Conservation (phyloP, 2,797 vertebrate species). For the Sebastes kiyomatsui region DNA sequence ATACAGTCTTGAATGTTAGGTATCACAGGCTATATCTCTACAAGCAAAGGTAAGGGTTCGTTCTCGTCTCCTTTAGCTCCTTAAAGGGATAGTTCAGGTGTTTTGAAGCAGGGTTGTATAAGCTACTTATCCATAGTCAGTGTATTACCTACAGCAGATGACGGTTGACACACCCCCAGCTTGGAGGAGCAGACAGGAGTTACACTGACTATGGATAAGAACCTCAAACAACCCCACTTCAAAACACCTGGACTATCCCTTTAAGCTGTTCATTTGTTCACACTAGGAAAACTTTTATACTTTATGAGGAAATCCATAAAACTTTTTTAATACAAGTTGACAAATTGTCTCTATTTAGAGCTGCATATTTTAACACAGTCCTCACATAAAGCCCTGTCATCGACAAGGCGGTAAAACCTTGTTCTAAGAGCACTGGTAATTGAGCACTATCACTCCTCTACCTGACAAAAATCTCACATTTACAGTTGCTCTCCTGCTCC, state of each 20-base stretch:
- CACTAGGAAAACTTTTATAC: background rate
- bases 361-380: constrained; percentile 17
- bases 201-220: too few species aligned
- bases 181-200: too few species aligned
- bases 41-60: background rate
- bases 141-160: too few species aligned
- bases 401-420: background rate
- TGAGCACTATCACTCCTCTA: background rate
- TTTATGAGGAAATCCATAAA: background rate
- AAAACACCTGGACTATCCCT: too few species aligned
- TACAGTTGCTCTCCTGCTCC: background rate
- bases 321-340: background rate
- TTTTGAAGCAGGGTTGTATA: too few species aligned
- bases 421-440: background rate
- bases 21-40: background rate
- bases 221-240: too few species aligned
- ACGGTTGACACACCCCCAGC: rapidly evolving
- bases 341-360: background rate
- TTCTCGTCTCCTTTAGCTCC: background rate
- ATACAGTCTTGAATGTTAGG: background rate
- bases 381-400: background rate
- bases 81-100: too few species aligned
- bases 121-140: too few species aligned
- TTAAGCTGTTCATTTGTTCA: background rate
- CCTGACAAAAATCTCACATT: constrained; percentile 1